Conservation (phyloP, 92 coral and sea anemone species). For the Zoanthus gigantus region DNA sequence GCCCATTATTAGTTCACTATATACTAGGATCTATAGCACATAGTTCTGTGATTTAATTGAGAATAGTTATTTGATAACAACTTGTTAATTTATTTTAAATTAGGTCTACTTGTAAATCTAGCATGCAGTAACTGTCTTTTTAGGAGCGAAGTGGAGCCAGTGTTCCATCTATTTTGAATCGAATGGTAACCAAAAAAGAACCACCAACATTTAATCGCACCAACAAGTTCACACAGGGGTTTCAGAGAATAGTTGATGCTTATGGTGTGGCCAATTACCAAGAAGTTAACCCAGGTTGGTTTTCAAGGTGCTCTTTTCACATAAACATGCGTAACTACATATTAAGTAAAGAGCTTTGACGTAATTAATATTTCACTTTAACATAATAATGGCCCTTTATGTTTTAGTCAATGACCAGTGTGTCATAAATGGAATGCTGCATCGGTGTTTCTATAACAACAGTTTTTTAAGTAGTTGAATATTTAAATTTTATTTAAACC, state of each 20-base stretch:
- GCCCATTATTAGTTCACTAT: too few relatives aligned
- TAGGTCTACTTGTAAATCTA: background rate
- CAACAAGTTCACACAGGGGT: constrained; percentile 93
- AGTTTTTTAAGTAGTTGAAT: too few relatives aligned
- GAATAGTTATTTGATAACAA: too few relatives aligned
- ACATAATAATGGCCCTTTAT: too few relatives aligned
- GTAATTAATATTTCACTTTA: too few relatives aligned
- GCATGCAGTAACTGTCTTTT: background rate
- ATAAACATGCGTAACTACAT: background rate
- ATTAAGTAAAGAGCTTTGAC: too few relatives aligned
- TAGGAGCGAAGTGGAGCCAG: constrained; percentile 95
- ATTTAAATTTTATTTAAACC: too few relatives aligned
- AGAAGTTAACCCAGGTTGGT: constrained; percentile 93
- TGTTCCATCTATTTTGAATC: constrained; percentile 96
- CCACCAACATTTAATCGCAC: constrained; percentile 99
- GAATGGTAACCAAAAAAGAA: constrained; percentile 90
- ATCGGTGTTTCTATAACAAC: too few relatives aligned
- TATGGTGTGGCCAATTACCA: constrained; percentile 98
- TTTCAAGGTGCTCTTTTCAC: background rate
- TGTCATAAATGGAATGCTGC: too few relatives aligned
- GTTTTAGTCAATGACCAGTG: too few relatives aligned
- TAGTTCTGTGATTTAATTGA: too few relatives aligned
- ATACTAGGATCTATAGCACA: too few relatives aligned
- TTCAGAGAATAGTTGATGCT: constrained; percentile 96
- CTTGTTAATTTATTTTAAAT: background rate